Percentiles rank a stretch among this genome's conserved stretches.
These are phyloP conservation scores for Morelia viridis DNA, from an alignment of 2,797 vertebrate species.

Conservation along the genomic window DNA sequence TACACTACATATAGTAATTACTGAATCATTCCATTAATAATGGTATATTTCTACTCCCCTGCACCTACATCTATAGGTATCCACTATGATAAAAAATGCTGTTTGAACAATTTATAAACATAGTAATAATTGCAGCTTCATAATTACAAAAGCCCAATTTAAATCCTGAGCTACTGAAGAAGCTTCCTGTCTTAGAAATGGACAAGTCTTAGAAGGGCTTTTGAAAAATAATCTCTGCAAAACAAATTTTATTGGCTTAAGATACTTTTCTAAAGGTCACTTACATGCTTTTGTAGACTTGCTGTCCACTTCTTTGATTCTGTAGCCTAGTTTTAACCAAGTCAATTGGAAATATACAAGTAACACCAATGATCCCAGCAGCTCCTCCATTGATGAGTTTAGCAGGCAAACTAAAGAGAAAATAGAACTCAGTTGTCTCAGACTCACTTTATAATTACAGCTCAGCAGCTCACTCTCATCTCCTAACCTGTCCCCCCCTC, in stretches of 20 bases:
- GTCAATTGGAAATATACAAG: conserved; percentile 87
- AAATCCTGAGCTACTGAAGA: background rate
- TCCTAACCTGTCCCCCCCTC: background rate
- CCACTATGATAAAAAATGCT: background rate
- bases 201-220: background rate
- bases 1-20: background rate
- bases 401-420: conserved; percentile 78
- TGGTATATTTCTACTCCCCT: background rate
- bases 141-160: background rate
- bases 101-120: background rate
- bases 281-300: conserved; percentile 86
- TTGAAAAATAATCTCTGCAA: background rate
- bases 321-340: conserved; percentile 86
- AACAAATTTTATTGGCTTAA: background rate
- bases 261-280: conserved; percentile 44
- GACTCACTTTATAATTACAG: background rate
- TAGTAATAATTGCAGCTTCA: background rate
- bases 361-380: conserved; percentile 85
- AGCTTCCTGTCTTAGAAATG: background rate
- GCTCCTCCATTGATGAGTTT: conserved; percentile 88
- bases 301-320: conserved; percentile 84
- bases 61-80: background rate
- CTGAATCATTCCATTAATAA: background rate
- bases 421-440: background rate
- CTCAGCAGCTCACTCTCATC: background rate